These are phyloP conservation scores for Ophiothrix spiculata DNA, from an alignment of 35 echinoderm and acorn worm genomes.

Conservation along the genomic window DNA sequence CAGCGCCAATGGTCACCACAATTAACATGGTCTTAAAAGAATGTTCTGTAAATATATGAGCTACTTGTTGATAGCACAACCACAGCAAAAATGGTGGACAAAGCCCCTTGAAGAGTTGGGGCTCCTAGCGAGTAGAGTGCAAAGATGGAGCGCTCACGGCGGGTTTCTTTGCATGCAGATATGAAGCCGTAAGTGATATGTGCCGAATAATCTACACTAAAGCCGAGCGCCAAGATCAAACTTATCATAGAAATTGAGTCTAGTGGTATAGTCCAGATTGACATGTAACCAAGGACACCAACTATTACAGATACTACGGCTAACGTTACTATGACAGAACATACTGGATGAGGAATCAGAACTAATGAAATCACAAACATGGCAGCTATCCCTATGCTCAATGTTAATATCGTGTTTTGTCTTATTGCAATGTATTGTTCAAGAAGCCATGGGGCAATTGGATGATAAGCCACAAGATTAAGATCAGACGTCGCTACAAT, in stretches of 20 bases:
- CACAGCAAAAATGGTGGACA: conserved; percentile 53
- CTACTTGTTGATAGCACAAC: background rate
- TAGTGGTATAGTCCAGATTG: conserved; percentile 62
- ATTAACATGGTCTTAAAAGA: conserved; percentile 63
- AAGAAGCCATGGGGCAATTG: background rate
- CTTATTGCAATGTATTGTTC: background rate
- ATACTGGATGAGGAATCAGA: conserved; percentile 72
- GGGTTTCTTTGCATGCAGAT: background rate
- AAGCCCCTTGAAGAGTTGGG: conserved; percentile 54
- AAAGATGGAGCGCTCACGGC: background rate
- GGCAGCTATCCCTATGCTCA: conserved; percentile 30
- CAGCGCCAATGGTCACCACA: conserved; percentile 27
- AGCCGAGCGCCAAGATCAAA: conserved; percentile 55
- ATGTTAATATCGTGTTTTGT: conserved; percentile 33
- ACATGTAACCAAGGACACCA: conserved; percentile 68
- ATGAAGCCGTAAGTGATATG: conserved; percentile 65
- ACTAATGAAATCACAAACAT: conserved; percentile 76
- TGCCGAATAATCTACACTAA: conserved; percentile 72
- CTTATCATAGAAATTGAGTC: conserved; percentile 84
- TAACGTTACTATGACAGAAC: conserved; percentile 64
- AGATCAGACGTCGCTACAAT: background rate
- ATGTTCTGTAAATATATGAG: conserved; percentile 50
- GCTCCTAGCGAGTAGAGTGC: conserved; percentile 45
- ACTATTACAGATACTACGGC: conserved; percentile 59
- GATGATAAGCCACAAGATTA: background rate